Percentiles rank a stretch among this genome's conserved stretches.
Evolutionary conservation across 2,797 vertebrate genomes (phyloP).

Genomic region (Clarias fuscus): DNA sequence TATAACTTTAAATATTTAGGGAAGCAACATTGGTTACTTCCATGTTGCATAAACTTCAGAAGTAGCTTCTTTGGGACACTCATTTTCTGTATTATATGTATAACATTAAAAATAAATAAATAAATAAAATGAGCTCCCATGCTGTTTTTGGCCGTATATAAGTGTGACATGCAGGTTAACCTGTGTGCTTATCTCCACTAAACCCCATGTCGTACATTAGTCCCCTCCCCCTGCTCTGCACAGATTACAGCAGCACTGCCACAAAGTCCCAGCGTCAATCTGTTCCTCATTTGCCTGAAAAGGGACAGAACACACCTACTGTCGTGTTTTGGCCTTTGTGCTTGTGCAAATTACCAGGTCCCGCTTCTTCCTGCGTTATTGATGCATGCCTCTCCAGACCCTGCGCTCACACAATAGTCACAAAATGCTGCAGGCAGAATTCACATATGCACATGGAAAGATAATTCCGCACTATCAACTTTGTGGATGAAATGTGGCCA

Average conservation of each 20-base stretch:
- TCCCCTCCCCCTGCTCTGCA: neutral
- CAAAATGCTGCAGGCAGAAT: conserved; percentile 22
- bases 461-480: no score
- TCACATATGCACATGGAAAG: neutral
- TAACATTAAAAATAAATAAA: no score
- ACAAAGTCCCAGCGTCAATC: neutral
- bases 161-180: neutral
- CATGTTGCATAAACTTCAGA: no score
- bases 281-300: conserved; percentile 26
- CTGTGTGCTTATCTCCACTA: neutral
- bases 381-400: neutral
- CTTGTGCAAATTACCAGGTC: neutral
- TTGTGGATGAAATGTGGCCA: no score
- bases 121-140: no score
- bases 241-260: conserved; percentile 5
- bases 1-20: no score
- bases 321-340: neutral
- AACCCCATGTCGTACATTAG: neutral
- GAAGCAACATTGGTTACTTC: no score
- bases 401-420: conserved; percentile 25
- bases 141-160: no score
- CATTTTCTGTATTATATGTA: no score
- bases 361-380: neutral
- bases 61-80: no score
- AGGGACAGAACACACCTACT: conserved; percentile 19